Base-by-base conservation (phyloP, 1,140 invertebrate genomes). In the Paracyclopina nana region DNA sequence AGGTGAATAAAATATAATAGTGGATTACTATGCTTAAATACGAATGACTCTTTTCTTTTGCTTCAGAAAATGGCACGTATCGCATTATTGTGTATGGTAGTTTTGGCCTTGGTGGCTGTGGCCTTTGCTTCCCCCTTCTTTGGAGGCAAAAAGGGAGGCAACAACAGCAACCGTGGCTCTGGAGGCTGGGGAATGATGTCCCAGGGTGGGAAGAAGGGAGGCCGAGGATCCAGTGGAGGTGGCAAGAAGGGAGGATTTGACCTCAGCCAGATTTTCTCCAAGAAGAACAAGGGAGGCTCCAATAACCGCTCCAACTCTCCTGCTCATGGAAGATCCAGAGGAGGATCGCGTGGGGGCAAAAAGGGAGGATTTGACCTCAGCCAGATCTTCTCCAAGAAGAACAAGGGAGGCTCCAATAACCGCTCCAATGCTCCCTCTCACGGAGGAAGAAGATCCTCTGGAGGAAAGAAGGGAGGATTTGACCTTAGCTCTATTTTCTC, bases 281-380 rank as follows among this genome's bases (percentile, higher is more conserved):
- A 20, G 34, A 2, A 20, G 34, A 38, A 16, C 34, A 38, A 38
- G 34, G n/a, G 14, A 38, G 14, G 34, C n/a, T 2, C n/a, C 34
- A 38, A 20, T 8, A 20, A 20, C 8, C n/a, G 34, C 34, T 38
- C 34, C 14, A 9, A 20, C 8, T 38, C 14, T 38, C n/a, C n/a
- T 38, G 34, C 34, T 38, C 34, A n/a, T 9, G n/a, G n/a, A n/a
- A n/a, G n/a, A n/a, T 38, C 34, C 34, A 38, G n/a, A 38, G 34
- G 34, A n/a, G 34, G 34, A n/a, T n/a, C n/a, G n/a, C n/a, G 34
- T 16, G n/a, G 20, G n/a, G 29, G 29, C 29, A 14, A 14, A 31
- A 31, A 31, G 8, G 20, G 34, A 16, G 34, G 34, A 2, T 38
- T 16, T 38, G 34, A 20, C 5, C n/a, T 20, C 4, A n/a, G n/a